phyloP scores from a whole-genome alignment of 2,113 vertebrate genomes.

The Protobothrops mucrosquamatus region DNA sequence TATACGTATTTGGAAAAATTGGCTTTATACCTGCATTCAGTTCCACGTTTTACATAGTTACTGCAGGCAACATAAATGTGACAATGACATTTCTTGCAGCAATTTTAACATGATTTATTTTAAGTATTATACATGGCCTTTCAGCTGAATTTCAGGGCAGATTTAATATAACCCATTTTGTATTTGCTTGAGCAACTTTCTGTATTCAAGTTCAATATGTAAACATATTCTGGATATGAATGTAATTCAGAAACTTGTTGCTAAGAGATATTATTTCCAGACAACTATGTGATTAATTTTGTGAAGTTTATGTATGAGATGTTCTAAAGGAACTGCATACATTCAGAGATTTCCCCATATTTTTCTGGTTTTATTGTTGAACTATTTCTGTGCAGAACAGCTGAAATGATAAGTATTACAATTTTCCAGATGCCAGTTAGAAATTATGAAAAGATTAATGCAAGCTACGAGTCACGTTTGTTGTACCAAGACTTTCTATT shows the following conservation, averaged over 20 bases:
- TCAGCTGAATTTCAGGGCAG: background rate
- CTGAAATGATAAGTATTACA: background rate
- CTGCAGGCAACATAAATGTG: background rate
- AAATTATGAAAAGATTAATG: background rate
- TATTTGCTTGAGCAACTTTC: background rate
- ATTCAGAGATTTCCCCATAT: background rate
- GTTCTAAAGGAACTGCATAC: background rate
- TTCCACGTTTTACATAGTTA: background rate
- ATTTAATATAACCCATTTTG: slow-evolving; percentile 7
- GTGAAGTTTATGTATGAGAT: background rate
- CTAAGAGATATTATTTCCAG: background rate
- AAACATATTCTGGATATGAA: background rate
- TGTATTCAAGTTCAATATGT: background rate
- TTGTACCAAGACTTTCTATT: background rate
- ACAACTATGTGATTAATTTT: background rate
- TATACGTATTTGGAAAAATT: background rate
- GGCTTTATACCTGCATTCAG: background rate
- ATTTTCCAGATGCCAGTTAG: background rate
- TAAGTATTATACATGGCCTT: background rate
- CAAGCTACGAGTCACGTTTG: background rate
- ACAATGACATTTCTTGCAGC: background rate
- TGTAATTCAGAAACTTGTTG: background rate
- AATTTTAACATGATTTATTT: background rate
- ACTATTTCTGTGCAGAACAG: background rate
- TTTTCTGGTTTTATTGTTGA: background rate